A percentile compares a stretch with the other conserved stretches of the same genome.
Evolutionary conservation across 2,888 invertebrate genomes (phyloP).

Genomic region (Cantharis nigra): DNA sequence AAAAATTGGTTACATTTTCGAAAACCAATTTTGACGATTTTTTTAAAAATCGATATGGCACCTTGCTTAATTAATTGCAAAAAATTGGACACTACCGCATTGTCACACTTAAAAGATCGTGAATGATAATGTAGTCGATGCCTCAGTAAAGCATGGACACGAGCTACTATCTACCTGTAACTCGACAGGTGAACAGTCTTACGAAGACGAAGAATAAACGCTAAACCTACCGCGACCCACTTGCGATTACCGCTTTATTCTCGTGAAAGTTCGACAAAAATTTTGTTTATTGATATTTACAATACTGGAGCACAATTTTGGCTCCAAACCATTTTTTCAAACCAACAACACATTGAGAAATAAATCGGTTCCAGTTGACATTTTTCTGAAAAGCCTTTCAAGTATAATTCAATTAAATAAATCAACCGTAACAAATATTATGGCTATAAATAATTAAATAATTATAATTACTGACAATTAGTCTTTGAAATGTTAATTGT

Average conservation of each 20-base stretch:
- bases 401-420: background rate
- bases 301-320: background rate
- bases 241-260: slow-evolving; percentile 34
- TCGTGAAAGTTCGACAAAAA: slow-evolving; percentile 32
- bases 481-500: background rate
- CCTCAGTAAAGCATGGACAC: slow-evolving; percentile 20
- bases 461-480: background rate
- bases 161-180: slow-evolving; percentile 31
- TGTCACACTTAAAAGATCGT: slow-evolving; percentile 16
- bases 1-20: background rate
- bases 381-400: background rate
- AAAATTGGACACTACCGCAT: slow-evolving; percentile 21
- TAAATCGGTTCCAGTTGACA: background rate
- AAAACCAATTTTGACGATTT: background rate
- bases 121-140: slow-evolving; percentile 6
- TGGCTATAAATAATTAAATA: background rate
- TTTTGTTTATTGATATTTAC: background rate
- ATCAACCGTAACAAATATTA: background rate
- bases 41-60: background rate
- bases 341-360: background rate
- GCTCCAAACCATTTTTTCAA: background rate
- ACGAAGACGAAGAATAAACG: slow-evolving; percentile 33
- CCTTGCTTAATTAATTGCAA: background rate
- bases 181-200: slow-evolving; percentile 33
- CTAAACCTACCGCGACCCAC: slow-evolving; percentile 33